Evolutionary conservation across 2,113 vertebrate genomes (phyloP).

Genomic region (Rattus norvegicus): GRCr8 NC_086021.1:40802501-40803000

Average conservation of each 20-base stretch:
- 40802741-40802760: neutral
- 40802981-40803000: neutral
- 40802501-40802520: neutral
- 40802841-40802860: neutral
- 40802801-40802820: neutral
- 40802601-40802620: neutral
- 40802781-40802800: neutral
- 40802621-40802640: neutral
- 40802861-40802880: neutral
- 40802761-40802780: neutral
- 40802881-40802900: neutral
- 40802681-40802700: neutral
- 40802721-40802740: neutral
- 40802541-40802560: neutral
- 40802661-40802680: neutral
- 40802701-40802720: neutral
- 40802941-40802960: neutral
- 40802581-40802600: neutral
- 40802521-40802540: neutral
- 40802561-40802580: neutral
- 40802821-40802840: neutral
- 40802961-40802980: neutral
- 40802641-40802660: neutral
- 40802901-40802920: too few relatives aligned
- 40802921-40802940: too few relatives aligned